Conservation (phyloP, 2,113 vertebrate genomes). For the Hassar affinis region DNA sequence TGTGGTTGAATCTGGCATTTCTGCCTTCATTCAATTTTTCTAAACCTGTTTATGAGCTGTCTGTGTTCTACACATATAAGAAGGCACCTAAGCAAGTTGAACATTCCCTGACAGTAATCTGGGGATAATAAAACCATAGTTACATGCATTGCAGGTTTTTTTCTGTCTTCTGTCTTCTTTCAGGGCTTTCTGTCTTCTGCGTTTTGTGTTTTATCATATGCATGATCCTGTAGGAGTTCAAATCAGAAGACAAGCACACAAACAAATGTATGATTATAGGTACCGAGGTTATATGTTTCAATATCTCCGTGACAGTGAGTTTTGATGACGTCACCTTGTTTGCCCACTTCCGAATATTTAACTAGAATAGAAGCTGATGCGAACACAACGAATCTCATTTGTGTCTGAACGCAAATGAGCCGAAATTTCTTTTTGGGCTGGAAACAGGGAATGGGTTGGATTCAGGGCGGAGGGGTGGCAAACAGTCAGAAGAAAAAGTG, state of each 20-base stretch:
- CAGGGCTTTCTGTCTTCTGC: background rate
- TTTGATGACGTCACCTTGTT: slow-evolving; percentile 30
- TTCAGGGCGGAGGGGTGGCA: background rate
- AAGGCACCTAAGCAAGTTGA: background rate
- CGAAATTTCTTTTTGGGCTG: background rate
- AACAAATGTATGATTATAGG: background rate
- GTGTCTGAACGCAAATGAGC: slow-evolving; percentile 1
- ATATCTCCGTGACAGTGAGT: background rate
- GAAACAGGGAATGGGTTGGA: background rate
- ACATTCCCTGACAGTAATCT: background rate
- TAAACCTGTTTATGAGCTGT: background rate
- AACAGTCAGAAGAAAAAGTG: slow-evolving; percentile 60
- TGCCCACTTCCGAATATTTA: slow-evolving; percentile 18
- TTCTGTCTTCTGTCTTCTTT: background rate
- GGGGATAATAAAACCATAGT: background rate
- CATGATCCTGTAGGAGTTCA: background rate
- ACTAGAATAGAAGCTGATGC: background rate
- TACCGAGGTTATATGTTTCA: background rate
- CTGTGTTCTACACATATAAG: background rate
- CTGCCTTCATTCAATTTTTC: background rate
- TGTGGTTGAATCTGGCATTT: background rate
- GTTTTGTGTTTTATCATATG: background rate
- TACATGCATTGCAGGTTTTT: background rate
- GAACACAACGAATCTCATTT: background rate
- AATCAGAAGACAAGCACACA: background rate